phyloP scores from a whole-genome alignment of 2,113 vertebrate species.

The Rhipidura dahli region DNA sequence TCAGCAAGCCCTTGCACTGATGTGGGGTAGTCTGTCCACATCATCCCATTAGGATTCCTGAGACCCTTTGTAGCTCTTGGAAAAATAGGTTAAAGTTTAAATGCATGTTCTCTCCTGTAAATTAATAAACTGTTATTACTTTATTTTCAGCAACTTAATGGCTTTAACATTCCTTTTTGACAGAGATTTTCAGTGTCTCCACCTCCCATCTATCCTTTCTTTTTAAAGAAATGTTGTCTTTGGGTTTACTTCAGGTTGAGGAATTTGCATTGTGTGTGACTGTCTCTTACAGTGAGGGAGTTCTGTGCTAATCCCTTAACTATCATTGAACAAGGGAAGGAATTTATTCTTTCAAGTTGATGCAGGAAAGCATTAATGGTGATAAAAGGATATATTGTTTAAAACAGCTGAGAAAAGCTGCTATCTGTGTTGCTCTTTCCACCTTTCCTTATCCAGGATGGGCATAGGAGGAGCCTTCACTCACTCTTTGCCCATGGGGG shows the following conservation, averaged over 20 bases:
- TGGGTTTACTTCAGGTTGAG: not conserved
- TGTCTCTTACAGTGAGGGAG: not conserved
- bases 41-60: accelerated
- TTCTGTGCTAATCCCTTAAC: not conserved
- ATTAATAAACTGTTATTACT: not conserved
- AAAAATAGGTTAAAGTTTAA: not conserved
- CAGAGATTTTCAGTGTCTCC: not conserved
- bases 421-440: not conserved
- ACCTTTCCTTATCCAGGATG: not conserved
- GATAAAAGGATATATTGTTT: conserved; percentile 32
- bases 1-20: not conserved
- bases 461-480: not conserved
- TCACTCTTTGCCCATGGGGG: not conserved
- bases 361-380: not conserved
- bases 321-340: not conserved
- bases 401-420: not conserved
- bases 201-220: not conserved
- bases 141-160: not conserved
- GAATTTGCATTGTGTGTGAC: not conserved
- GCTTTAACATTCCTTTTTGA: not conserved
- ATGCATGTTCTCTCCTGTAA: not conserved
- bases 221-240: not conserved
- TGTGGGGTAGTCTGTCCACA: not conserved
- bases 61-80: not conserved
- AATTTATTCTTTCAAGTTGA: conserved; percentile 34